Evolutionary conservation across 2,797 vertebrate genomes (phyloP).

Genomic region (Pseudotriccus pelzelni): DNA sequence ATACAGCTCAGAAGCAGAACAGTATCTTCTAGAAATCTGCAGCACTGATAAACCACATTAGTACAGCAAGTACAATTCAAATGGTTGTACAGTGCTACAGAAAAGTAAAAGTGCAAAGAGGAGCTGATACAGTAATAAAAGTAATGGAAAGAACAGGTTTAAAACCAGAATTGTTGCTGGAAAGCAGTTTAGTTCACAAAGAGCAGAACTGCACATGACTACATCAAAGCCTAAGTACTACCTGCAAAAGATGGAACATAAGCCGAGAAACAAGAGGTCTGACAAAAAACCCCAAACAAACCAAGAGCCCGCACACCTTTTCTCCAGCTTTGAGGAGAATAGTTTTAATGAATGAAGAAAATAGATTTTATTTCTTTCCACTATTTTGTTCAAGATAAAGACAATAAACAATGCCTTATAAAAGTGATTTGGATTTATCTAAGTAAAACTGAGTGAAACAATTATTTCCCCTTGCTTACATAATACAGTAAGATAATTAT

Average conservation of each 20-base stretch:
- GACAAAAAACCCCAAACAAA: not conserved
- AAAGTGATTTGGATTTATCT: not conserved
- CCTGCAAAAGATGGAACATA: not conserved
- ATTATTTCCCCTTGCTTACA: not conserved
- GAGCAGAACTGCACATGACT: not conserved
- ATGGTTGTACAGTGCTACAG: not conserved
- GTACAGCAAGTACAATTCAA: not conserved
- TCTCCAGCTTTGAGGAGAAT: not conserved
- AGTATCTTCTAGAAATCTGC: not conserved
- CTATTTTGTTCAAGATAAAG: not conserved
- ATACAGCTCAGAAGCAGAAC: not conserved
- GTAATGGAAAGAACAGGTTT: not conserved
- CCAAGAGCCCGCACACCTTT: not conserved
- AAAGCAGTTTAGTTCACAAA: not conserved
- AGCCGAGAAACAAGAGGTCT: not conserved
- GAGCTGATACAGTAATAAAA: not conserved
- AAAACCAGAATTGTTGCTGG: not conserved
- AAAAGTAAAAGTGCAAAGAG: not conserved
- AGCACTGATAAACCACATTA: not conserved
- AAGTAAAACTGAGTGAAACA: not conserved
- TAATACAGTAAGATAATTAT: not conserved
- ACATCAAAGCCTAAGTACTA: conserved; percentile 6
- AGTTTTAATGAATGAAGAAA: not conserved
- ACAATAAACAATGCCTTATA: not conserved
- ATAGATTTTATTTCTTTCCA: not conserved